Conservation (phyloP, 2,797 vertebrate species). For the Pangasius sanitwongsei region DNA sequence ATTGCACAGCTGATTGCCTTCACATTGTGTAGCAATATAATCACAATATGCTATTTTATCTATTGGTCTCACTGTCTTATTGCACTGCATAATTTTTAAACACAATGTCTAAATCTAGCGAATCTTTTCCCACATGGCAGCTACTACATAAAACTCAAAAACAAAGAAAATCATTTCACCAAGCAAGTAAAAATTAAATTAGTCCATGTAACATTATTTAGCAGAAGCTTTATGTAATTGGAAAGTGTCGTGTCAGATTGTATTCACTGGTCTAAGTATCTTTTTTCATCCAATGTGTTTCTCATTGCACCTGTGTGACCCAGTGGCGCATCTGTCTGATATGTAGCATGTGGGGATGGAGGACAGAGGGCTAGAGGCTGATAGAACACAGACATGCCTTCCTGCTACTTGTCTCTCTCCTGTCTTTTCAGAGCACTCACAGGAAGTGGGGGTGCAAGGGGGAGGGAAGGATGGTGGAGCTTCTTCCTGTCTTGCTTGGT, state of each 20-base stretch:
- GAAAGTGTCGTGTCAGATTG: slow-evolving; percentile 54
- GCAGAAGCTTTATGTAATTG: slow-evolving; percentile 44
- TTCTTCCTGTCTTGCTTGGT: slow-evolving; percentile 70
- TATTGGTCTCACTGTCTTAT: not conserved
- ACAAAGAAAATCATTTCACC: not conserved
- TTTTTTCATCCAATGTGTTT: slow-evolving; percentile 71
- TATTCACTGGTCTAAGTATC: slow-evolving; percentile 58
- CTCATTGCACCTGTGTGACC: slow-evolving; percentile 70
- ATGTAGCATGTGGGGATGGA: slow-evolving; percentile 58
- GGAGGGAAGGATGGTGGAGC: slow-evolving; percentile 42
- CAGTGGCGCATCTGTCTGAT: slow-evolving; percentile 68
- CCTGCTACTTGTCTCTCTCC: slow-evolving; percentile 44
- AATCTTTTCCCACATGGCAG: not conserved
- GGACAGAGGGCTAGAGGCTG: slow-evolving; percentile 38
- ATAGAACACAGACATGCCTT: slow-evolving; percentile 54
- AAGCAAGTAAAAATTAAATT: slow-evolving; percentile 1
- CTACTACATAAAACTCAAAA: slow-evolving; percentile 3
- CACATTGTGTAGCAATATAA: not conserved
- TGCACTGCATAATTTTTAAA: not conserved
- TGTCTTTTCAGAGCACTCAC: slow-evolving; percentile 35
- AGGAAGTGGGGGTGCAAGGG: slow-evolving; percentile 59
- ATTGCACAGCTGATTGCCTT: not conserved
- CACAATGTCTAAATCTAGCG: not conserved
- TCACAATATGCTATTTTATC: not conserved
- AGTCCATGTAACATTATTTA: slow-evolving; percentile 34